Conservation (phyloP, 2,797 vertebrate species). For the Macroramphosus scolopax region DNA sequence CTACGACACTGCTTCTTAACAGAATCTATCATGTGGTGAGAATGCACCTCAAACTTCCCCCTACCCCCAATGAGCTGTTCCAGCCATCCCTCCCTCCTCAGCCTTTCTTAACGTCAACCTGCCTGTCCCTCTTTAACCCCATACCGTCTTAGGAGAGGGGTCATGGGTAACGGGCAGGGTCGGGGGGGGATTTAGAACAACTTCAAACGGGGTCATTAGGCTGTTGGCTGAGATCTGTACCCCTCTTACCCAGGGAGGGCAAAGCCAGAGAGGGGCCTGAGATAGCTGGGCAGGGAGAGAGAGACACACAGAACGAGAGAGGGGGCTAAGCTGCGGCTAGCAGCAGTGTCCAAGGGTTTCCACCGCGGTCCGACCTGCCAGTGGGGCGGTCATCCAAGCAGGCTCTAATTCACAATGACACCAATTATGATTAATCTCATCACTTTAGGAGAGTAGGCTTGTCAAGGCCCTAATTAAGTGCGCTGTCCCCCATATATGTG, state of each 20-base stretch:
- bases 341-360: constrained; percentile 92
- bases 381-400: constrained; percentile 88
- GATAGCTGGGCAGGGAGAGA: constrained; percentile 53
- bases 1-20: constrained; percentile 34
- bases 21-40: constrained; percentile 41
- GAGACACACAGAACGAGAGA: constrained; percentile 26
- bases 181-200: constrained; percentile 68
- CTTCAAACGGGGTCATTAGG: constrained; percentile 80
- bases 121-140: constrained; percentile 71
- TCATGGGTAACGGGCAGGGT: constrained; percentile 76
- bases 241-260: constrained; percentile 69
- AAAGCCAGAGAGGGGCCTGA: constrained; percentile 64
- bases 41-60: constrained; percentile 14
- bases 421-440: constrained; percentile 99
- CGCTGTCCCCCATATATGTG: constrained; percentile 91
- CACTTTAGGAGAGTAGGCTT: constrained; percentile 95
- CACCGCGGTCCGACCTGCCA: constrained; percentile 92
- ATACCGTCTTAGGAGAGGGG: constrained; percentile 69
- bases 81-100: constrained; percentile 76
- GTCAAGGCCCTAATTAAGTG: constrained; percentile 99
- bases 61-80: constrained; percentile 23
- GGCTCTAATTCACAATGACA: constrained; percentile 97
- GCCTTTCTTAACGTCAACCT: constrained; percentile 84
- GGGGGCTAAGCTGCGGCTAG: constrained; percentile 70
- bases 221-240: constrained; percentile 74